Conservation (phyloP, 1,140 invertebrate species). For the Drosophila bocqueti region DNA sequence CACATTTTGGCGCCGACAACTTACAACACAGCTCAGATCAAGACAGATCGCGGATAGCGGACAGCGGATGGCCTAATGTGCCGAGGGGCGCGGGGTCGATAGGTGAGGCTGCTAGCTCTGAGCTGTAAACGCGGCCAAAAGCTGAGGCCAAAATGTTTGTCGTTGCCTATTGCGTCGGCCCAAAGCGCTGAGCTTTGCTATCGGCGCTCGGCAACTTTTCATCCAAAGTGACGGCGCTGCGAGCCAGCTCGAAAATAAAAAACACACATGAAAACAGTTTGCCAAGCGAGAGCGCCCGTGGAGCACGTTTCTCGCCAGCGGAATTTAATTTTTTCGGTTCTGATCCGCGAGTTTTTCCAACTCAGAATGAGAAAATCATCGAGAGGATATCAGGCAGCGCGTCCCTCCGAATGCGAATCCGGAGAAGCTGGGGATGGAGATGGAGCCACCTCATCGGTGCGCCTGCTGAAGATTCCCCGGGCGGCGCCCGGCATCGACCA, state of each 20-base stretch:
- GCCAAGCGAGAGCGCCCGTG: conserved; percentile 50
- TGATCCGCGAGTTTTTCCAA: conserved; percentile 16
- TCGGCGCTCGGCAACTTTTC: conserved; percentile 47
- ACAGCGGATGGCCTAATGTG: conserved; percentile 11
- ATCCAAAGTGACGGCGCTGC: conserved; percentile 9
- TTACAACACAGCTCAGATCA: conserved; percentile 37
- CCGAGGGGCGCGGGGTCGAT: conserved; percentile 9
- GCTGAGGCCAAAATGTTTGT: conserved; percentile 47
- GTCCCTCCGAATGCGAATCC: background rate
- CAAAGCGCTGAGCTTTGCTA: conserved; percentile 35
- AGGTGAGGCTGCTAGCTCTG: conserved; percentile 48
- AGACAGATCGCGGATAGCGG: conserved; percentile 7
- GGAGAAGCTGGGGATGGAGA: background rate
- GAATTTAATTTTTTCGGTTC: conserved; percentile 3
- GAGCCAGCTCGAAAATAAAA: conserved; percentile 17
- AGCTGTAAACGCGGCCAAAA: conserved; percentile 31
- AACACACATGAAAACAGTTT: conserved; percentile 60
- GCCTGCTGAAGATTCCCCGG: conserved; percentile 76
- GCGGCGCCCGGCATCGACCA: conserved; percentile 71
- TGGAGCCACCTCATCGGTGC: conserved; percentile 52
- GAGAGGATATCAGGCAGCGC: conserved; percentile 12
- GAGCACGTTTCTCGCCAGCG: conserved; percentile 55
- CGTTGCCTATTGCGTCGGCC: conserved; percentile 46
- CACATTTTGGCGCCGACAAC: conserved; percentile 33
- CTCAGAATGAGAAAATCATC: conserved; percentile 20